Evolutionary conservation across 2,888 invertebrate genomes (phyloP).

Genomic region (Thumatha senex): DNA sequence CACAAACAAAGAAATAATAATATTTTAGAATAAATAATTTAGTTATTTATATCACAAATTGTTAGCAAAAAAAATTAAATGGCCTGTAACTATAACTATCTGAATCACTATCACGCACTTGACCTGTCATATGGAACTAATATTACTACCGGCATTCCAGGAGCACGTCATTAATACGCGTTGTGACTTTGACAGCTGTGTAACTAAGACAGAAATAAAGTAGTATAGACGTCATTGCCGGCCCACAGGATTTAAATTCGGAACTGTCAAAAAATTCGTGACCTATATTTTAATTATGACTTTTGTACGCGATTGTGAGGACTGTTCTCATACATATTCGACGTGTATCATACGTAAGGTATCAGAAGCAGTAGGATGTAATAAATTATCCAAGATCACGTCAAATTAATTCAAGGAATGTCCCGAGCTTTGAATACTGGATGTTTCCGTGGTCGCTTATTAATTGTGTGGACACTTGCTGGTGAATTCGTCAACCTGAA

Average conservation of each 20-base stretch:
- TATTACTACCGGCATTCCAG: constrained; percentile 39
- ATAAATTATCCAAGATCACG: constrained; percentile 82
- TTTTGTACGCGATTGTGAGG: constrained; percentile 35
- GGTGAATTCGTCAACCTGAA: constrained; percentile 65
- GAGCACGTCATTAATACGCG: constrained; percentile 41
- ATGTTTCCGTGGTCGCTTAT: constrained; percentile 74
- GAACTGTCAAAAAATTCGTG: constrained; percentile 12
- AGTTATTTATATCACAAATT: too few relatives aligned
- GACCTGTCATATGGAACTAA: constrained; percentile 38
- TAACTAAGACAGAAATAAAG: constrained; percentile 38
- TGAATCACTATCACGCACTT: constrained; percentile 34
- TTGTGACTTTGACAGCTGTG: constrained; percentile 38
- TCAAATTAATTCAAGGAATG: constrained; percentile 83
- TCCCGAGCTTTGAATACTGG: constrained; percentile 56
- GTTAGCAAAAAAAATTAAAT: constrained; percentile 22
- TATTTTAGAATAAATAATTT: too few relatives aligned
- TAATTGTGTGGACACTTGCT: constrained; percentile 76
- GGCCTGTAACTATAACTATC: constrained; percentile 26
- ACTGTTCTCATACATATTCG: constrained; percentile 32
- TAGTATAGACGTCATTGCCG: constrained; percentile 35
- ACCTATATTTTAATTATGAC: background rate
- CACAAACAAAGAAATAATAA: too few relatives aligned
- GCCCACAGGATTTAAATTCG: constrained; percentile 24
- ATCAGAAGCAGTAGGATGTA: constrained; percentile 74
- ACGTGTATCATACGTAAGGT: constrained; percentile 47